Evolutionary conservation across 2,888 invertebrate genomes (phyloP).

Genomic region (Drosophila paranaensis): DNA sequence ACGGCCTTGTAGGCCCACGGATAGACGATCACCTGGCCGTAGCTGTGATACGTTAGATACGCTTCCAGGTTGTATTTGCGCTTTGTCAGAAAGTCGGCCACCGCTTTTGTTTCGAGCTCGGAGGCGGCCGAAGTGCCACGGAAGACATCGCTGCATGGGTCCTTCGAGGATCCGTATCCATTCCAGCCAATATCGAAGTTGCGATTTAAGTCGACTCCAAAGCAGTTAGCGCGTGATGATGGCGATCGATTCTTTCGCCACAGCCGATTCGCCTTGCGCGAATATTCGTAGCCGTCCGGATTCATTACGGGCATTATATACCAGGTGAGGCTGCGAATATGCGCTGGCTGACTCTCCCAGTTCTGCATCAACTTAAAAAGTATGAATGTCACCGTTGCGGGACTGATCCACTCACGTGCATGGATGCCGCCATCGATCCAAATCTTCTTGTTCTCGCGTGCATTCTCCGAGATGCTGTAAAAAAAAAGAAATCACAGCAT

Average conservation of each 20-base stretch:
- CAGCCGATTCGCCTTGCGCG: constrained; percentile 91
- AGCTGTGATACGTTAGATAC: constrained; percentile 92
- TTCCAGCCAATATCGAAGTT: constrained; percentile 96
- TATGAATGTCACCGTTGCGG: constrained; percentile 91
- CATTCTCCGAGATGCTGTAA: constrained; percentile 88
- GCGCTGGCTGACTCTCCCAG: constrained; percentile 87
- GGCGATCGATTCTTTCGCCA: constrained; percentile 92
- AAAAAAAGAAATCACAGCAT: constrained; percentile 10
- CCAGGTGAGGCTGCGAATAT: constrained; percentile 92
- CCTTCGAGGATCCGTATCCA: constrained; percentile 87
- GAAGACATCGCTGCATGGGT: constrained; percentile 92
- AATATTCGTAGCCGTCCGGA: constrained; percentile 95
- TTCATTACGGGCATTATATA: constrained; percentile 91
- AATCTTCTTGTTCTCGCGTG: constrained; percentile 87
- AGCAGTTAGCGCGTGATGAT: constrained; percentile 85
- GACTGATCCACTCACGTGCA: constrained; percentile 95
- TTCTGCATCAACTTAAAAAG: constrained; percentile 89
- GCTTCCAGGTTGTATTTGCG: constrained; percentile 87
- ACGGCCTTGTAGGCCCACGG: constrained; percentile 83
- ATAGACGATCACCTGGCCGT: constrained; percentile 85
- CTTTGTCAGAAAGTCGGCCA: constrained; percentile 85
- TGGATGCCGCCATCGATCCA: constrained; percentile 94
- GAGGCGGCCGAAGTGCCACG: constrained; percentile 91
- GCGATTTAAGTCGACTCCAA: constrained; percentile 93
- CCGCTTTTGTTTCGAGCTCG: constrained; percentile 92